Base-by-base conservation (phyloP, 2,113 vertebrate species). In the Dendropsophus ebraccatus region DNA sequence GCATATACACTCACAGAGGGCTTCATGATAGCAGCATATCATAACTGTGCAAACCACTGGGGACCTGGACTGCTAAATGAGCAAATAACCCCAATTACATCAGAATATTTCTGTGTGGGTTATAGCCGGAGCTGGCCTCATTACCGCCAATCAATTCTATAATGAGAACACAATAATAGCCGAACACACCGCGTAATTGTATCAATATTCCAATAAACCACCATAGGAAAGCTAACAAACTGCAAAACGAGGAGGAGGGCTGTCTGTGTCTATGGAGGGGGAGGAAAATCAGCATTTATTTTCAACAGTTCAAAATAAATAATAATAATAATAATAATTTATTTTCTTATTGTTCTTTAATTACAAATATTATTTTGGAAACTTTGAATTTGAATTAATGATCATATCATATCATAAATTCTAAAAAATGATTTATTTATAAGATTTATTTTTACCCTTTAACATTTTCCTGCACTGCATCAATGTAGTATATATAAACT, bases 121-220 rank as follows among this genome's bases (percentile, higher is more conserved):
- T 19, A 37, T 41, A 56, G 52, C 4, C 37, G 56, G 21, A 37
- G 5, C 50, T 14, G 76, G 28, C 35, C 52, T 30, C 76, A 79
- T 79, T 79, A 79, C 32, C 30, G 13, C 16, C 52, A 58, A 79
- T 79, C 76, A 79, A 79, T 79, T 79, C 76, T n/a, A 56, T 58
- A 58, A 79, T 79, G 50, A 79, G 50, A 35, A 37, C 16, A 37
- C 76, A 79, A 35, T 79, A 58, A 58, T 23, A 35, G 76, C 76
- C 3, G 76, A 32, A 25, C 45, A 32, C 17, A 11, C 69, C 4
- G 41, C 41, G 13, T 49, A n/a, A 74, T 74, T 16, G 32, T 79
- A 79, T 79, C 76, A 56, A 79, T 56, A 79, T 58, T 79, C 76
- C 76, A 79, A 79, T 56, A 79, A n/a, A 12, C n/a, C 16, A 54